These are phyloP conservation scores for Ctenomys sociabilis DNA, from an alignment of 2,113 vertebrate species.

Conservation along the genomic window DNA sequence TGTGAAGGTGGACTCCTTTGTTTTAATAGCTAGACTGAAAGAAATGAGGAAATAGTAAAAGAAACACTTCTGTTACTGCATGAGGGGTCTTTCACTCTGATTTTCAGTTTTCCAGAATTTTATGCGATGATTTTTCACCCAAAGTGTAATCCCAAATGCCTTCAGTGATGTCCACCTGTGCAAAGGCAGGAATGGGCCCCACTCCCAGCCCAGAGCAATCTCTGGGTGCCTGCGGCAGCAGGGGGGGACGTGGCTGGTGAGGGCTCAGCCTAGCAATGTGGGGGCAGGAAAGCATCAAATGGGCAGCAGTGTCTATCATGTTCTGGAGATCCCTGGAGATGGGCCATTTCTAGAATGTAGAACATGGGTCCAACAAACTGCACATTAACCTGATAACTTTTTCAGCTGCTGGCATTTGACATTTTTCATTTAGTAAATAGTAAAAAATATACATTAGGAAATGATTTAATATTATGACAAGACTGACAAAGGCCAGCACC, in stretches of 20 bases:
- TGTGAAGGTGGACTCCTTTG: slow-evolving; percentile 16
- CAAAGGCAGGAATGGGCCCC: not conserved
- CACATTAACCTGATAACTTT: not conserved
- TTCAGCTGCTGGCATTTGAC: not conserved
- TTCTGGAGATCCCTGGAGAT: not conserved
- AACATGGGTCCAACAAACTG: not conserved
- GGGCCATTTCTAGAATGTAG: not conserved
- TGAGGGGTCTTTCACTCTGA: slow-evolving; percentile 47
- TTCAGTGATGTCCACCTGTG: not conserved
- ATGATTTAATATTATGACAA: slow-evolving; percentile 56
- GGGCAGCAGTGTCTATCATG: not conserved
- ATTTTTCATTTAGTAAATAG: slow-evolving; percentile 61
- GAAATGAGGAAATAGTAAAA: slow-evolving; percentile 50
- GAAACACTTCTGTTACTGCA: not conserved
- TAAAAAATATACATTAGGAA: slow-evolving; percentile 55
- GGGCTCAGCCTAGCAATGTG: not conserved
- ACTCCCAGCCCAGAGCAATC: not conserved
- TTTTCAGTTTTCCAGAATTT: slow-evolving; percentile 26
- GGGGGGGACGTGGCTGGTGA: not conserved
- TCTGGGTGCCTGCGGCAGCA: not conserved
- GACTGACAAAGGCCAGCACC: slow-evolving; percentile 21
- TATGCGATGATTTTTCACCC: slow-evolving; percentile 14
- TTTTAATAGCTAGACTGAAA: slow-evolving; percentile 57
- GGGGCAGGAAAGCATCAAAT: not conserved
- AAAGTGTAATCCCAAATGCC: not conserved